Conservation (phyloP, 2,113 vertebrate species). For the Chunga burmeisteri region DNA sequence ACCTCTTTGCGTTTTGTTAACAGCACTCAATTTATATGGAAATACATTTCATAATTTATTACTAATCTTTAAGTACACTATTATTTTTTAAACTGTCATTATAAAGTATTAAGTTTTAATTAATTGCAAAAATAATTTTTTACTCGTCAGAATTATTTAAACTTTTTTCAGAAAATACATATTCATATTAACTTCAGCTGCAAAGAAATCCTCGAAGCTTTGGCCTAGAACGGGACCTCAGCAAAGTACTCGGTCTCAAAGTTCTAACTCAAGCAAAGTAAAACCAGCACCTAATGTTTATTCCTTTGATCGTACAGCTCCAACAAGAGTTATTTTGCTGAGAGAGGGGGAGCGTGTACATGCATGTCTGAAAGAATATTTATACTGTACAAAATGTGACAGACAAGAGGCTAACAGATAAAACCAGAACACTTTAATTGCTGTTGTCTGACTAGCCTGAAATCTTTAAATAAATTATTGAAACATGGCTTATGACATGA, state of each 20-base stretch:
- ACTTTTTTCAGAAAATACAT: background rate
- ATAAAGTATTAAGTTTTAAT: background rate
- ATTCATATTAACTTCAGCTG: background rate
- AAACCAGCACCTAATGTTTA: background rate
- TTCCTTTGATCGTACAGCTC: background rate
- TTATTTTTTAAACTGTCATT: background rate
- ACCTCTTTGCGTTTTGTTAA: background rate
- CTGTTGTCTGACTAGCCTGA: background rate
- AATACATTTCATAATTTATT: background rate
- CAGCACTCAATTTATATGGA: background rate
- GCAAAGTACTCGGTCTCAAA: background rate
- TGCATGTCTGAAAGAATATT: background rate
- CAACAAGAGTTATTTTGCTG: background rate
- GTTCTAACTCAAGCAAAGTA: background rate
- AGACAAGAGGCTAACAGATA: background rate
- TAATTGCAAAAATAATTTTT: background rate
- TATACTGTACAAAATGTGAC: background rate
- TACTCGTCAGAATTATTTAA: background rate
- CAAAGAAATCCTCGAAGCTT: background rate
- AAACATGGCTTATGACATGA: background rate
- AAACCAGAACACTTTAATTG: background rate
- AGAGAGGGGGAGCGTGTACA: fast-evolving
- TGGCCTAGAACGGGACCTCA: background rate
- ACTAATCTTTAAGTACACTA: background rate
- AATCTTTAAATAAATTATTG: background rate